Evolutionary conservation across 53 echinoderm and acorn worm genomes (phyloP).

Genomic region (Mesocentrotus franciscanus): DNA sequence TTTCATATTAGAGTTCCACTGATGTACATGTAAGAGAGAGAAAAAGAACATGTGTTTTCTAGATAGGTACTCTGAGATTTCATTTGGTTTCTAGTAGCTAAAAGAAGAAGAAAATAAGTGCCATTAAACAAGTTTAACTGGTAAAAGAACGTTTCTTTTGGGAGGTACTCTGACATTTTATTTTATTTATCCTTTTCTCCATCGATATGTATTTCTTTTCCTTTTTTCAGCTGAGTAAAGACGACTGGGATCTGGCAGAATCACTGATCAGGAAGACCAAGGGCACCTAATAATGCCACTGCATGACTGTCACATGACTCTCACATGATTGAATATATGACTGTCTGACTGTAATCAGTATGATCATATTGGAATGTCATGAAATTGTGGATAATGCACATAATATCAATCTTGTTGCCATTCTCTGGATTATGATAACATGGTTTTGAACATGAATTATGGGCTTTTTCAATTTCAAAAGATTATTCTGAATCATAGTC

Average conservation of each 20-base stretch:
- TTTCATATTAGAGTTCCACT: no score
- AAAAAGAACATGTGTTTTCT: not conserved
- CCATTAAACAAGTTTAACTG: not conserved
- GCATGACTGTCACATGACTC: not conserved
- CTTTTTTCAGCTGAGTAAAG: conserved; percentile 77
- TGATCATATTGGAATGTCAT: not conserved
- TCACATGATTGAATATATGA: not conserved
- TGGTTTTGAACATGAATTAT: not conserved
- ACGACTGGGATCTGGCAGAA: conserved; percentile 92
- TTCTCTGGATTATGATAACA: not conserved
- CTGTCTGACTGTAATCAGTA: not conserved
- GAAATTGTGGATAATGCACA: not conserved
- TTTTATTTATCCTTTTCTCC: not conserved
- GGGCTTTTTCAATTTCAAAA: not conserved
- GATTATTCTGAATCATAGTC: not conserved
- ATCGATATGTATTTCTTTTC: not conserved
- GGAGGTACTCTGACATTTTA: not conserved
- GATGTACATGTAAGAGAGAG: not conserved
- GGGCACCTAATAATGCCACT: conserved; percentile 74
- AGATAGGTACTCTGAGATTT: no score
- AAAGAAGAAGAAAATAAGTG: not conserved
- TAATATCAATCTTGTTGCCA: not conserved
- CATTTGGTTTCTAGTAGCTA: not conserved
- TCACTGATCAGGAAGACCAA: conserved; percentile 84
- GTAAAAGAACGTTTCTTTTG: not conserved